Base-by-base conservation (phyloP, 2,113 vertebrate species). In the Procapra przewalskii region DNA sequence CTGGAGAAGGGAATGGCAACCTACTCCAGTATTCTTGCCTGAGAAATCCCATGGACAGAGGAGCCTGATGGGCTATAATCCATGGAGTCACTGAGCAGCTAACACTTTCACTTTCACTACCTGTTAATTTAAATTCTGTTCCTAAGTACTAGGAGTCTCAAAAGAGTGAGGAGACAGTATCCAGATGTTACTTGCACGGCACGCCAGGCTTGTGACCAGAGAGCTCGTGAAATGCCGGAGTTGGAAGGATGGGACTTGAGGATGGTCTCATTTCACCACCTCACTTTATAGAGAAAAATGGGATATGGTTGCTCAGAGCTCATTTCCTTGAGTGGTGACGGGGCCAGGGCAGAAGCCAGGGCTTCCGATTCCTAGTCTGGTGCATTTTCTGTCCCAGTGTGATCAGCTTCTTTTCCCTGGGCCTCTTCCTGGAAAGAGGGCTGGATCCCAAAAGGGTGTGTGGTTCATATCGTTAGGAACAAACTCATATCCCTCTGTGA, bases 51-150 rank as follows among this genome's bases (percentile, higher is more conserved):
- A 77, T 43, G 71, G 40, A 71, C 67, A 23, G 67, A 43, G 40
- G 40, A 43, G 40, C 23, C 71, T 43, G 13, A 15, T 43, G 23
- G 71, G 23, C 40, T 77, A 15, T 23, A 43, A 15, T 77, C 40
- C 40, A 15, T 77, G 40, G 71, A 43, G 23, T 77, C 23, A 77
- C 40, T 40, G 40, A 40, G 6, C 23, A 43, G 4, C 71, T 77
- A 14, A 77, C 40, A 77, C 36, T 43, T 77, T 43, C 5, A 43
- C 71, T 75, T 75, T 77, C 71, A 27, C 43, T 96, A 14, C 6
- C 17, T 96, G 48, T 81, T 92, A 92, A 84, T 96, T 83, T 9
- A 90, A 52, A 64, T 97, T 96, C 8, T 88, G 0, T 91, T 90
- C 19, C 64, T 16, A 90, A 85, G 45, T 96, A 21, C 16, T 96